Base-by-base conservation (phyloP, 2,888 invertebrate genomes). In the Elegia similella region DNA sequence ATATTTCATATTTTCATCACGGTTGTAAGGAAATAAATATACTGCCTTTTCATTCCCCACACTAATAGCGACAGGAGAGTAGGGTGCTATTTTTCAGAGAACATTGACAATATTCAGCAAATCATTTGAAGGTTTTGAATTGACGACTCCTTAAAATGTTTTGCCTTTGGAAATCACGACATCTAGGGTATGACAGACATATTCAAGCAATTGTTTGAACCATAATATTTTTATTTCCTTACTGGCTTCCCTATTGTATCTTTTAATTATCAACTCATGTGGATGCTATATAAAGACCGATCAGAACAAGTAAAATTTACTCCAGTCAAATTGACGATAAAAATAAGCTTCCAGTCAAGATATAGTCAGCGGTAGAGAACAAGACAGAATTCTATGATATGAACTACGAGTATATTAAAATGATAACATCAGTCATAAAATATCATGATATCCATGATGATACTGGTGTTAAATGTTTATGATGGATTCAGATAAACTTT, bases 41-140 rank as follows among this genome's bases (percentile, higher is more conserved):
- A 80, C 66, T 75, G 80, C 76, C 75, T 78, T 64, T 62, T 76
- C 80, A 86, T 85, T 84, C 75, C 75, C 80, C 85, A 85, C 76
- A 86, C 84, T 87, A 88, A 84, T 81, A 88, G 87, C 88, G 86
- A 88, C 69, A 88, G 87, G 82, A 88, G 78, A 86, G 76, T 78
- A 85, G 86, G 87, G 87, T 89, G 84, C 88, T 88, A 84, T 70
- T 65, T 52, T 79, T 73, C 82, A 83, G 77, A 85, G 76, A 84
- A 86, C 85, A 85, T 60, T 61, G 59, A 64, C 58, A 57, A 56
- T 38, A 38, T 57, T 16, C 65, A 73, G 72, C 72, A 73, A 82
- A 82, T 78, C 78, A 74, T 78, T 82, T 76, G 65, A 67, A 63
- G 60, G 52, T 17, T n/a, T 38, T 12, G 10, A 8, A 23, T 23